Evolutionary conservation across 2,113 vertebrate genomes (phyloP).

Genomic region (Scophthalmus maximus): DNA sequence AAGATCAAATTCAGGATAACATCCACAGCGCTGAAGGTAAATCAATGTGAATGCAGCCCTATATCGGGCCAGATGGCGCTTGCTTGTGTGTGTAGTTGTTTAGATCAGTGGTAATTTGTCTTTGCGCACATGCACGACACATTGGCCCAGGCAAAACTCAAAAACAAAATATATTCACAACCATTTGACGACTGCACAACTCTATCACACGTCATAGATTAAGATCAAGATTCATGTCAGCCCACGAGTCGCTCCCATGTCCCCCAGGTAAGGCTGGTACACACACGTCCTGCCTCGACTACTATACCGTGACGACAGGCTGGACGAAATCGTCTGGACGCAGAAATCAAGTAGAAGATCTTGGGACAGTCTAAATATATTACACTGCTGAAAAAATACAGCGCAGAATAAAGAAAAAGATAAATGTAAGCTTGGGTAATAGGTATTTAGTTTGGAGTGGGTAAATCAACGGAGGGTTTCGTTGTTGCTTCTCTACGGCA

Average conservation of each 20-base stretch:
- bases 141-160: constrained; percentile 8
- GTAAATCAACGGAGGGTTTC: not conserved
- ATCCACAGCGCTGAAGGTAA: not conserved
- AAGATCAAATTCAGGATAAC: not conserved
- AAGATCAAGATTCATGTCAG: constrained; percentile 9
- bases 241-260: constrained; percentile 17
- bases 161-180: constrained; percentile 30
- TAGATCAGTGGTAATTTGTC: constrained; percentile 11
- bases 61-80: not conserved
- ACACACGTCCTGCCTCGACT: too few species aligned
- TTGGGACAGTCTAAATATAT: too few species aligned
- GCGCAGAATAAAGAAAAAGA: not conserved
- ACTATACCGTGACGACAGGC: too few species aligned
- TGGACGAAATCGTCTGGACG: too few species aligned
- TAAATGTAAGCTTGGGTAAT: not conserved
- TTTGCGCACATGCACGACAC: not conserved
- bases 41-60: not conserved
- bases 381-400: not conserved
- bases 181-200: constrained; percentile 5
- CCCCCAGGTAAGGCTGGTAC: constrained; percentile 46
- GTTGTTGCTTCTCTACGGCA: too few species aligned
- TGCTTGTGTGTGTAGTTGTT: constrained; percentile 28
- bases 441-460: not conserved
- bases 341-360: too few species aligned
- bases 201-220: constrained; percentile 7